Percentiles rank a stretch among this genome's conserved stretches.
Evolutionary conservation across 1,140 invertebrate genomes (phyloP).

Genomic region (Metaphire vulgaris): DNA sequence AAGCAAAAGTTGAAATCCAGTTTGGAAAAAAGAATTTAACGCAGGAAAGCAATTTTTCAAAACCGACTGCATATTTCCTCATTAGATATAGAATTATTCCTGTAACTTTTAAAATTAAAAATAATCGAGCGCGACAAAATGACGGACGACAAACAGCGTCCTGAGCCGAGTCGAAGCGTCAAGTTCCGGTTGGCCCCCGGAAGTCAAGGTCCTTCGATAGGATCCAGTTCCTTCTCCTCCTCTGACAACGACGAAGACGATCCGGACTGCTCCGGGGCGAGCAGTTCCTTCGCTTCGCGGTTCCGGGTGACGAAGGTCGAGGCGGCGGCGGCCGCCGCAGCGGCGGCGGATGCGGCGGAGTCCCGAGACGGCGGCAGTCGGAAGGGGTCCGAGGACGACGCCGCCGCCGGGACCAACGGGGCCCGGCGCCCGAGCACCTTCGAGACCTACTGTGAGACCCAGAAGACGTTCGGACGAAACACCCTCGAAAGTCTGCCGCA

Average conservation of each 20-base stretch:
- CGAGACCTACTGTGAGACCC: conserved; percentile 60
- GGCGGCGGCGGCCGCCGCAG: no score
- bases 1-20: no score
- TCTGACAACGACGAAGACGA: not conserved
- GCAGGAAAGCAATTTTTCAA: no score
- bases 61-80: no score
- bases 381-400: not conserved
- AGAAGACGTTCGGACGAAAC: conserved; percentile 35
- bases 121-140: no score
- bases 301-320: not conserved
- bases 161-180: not conserved
- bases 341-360: no score
- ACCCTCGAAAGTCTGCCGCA: conserved; percentile 3
- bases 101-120: no score
- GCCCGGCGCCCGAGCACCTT: not conserved
- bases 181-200: not conserved
- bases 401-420: not conserved
- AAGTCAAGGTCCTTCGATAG: not conserved
- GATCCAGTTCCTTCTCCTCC: not conserved
- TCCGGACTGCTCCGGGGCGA: not conserved
- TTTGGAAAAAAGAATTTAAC: no score
- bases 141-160: not conserved
- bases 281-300: not conserved
- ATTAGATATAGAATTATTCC: no score
- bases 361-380: not conserved